These are phyloP conservation scores for Scopus umbretta DNA, from an alignment of 2,113 vertebrate genomes.

Conservation along the genomic window DNA sequence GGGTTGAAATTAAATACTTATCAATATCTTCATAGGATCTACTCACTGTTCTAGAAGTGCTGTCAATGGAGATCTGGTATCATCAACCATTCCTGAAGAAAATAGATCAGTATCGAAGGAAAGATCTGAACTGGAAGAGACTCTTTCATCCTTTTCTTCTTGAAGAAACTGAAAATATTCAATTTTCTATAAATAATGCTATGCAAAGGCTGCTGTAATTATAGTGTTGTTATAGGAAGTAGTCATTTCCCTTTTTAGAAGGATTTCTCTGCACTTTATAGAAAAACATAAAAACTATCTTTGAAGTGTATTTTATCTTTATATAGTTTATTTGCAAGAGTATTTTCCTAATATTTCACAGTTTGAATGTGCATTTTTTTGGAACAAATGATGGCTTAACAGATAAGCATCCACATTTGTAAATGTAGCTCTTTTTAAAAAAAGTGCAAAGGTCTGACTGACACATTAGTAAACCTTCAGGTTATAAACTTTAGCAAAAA, in stretches of 20 bases:
- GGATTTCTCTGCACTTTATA: conserved; percentile 87
- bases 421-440: conserved; percentile 75
- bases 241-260: conserved; percentile 74
- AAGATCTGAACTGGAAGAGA: conserved; percentile 71
- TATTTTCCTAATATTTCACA: conserved; percentile 84
- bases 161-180: conserved; percentile 69
- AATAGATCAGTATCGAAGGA: conserved; percentile 65
- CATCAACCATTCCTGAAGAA: conserved; percentile 78
- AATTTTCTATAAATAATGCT: conserved; percentile 76
- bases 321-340: conserved; percentile 81
- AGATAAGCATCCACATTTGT: conserved; percentile 68
- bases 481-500: conserved; percentile 45
- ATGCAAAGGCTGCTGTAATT: conserved; percentile 83
- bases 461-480: conserved; percentile 35
- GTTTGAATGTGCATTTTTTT: conserved; percentile 74
- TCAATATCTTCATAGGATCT: conserved; percentile 67
- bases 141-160: conserved; percentile 67
- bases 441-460: conserved; percentile 51
- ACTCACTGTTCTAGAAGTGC: conserved; percentile 73
- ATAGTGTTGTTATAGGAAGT: conserved; percentile 73
- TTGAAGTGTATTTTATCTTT: conserved; percentile 85
- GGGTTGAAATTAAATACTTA: neutral
- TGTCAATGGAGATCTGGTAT: conserved; percentile 79
- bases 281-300: conserved; percentile 74
- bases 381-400: conserved; percentile 67